Evolutionary conservation across 2,888 invertebrate genomes (phyloP).

Genomic region (Drosophila paucipuncta): DNA sequence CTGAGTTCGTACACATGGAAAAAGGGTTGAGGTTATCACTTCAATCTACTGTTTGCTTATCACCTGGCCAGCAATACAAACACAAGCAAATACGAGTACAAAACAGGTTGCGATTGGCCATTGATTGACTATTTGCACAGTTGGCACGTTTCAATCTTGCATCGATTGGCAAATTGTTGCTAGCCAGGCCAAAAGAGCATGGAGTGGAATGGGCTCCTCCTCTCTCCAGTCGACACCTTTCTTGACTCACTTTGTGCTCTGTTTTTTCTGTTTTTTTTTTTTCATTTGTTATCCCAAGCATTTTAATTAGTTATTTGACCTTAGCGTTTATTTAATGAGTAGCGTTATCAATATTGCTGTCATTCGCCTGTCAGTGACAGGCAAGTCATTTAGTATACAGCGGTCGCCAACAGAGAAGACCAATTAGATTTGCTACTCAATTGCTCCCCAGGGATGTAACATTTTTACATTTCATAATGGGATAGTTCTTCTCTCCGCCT

Average conservation of each 20-base stretch:
- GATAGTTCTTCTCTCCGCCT: slow-evolving; percentile 1
- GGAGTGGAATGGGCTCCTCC: background rate
- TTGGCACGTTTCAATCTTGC: slow-evolving; percentile 59
- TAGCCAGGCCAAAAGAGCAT: background rate
- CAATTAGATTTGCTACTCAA: slow-evolving; percentile 34
- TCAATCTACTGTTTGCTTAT: slow-evolving; percentile 68
- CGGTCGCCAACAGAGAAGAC: background rate
- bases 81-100: slow-evolving; percentile 20
- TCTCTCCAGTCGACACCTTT: background rate
- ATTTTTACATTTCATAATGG: slow-evolving; percentile 32
- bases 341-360: slow-evolving; percentile 31
- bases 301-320: slow-evolving; percentile 38
- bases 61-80: slow-evolving; percentile 60
- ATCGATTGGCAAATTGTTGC: slow-evolving; percentile 59
- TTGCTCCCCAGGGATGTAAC: slow-evolving; percentile 6
- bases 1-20: slow-evolving; percentile 13
- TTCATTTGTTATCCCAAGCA: slow-evolving; percentile 2
- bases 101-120: slow-evolving; percentile 33
- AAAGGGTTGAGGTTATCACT: slow-evolving; percentile 55
- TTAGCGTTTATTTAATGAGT: slow-evolving; percentile 14
- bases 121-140: slow-evolving; percentile 69
- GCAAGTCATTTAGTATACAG: slow-evolving; percentile 2
- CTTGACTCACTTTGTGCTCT: background rate
- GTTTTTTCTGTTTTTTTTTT: background rate
- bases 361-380: slow-evolving; percentile 36